Base-by-base conservation (phyloP, 1,140 invertebrate species). In the Neotoxoptera formosana region DNA sequence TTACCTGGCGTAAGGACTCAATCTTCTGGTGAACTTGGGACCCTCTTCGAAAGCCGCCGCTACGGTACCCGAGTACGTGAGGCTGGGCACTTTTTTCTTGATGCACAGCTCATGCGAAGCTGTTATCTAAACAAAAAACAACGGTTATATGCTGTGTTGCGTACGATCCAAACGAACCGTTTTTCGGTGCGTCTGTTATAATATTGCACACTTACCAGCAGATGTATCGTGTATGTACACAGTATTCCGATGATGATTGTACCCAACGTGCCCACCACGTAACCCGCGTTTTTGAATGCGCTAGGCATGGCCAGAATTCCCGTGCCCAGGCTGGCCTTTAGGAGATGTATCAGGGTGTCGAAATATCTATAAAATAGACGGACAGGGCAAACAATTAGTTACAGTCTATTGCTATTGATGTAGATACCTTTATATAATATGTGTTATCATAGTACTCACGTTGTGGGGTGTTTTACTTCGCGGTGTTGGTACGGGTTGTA, bases 261-360 rank as follows among this genome's bases (percentile, higher is more conserved):
- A 7, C 96, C 97, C 30, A 97, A 94, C 2, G 96, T 95, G n/a
- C 97, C 97, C 76, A 97, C 95, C 0, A 96, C 93, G 93, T 98
- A 96, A 60, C 98, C 98, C 30, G 98, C 96, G 95, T 98, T 97
- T 88, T 95, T 96, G 94, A 98, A 97, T 1, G 98, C 98, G 94
- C 97, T 96, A 7, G 98, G 98, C 97, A 99, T 98, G 34, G 98
- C 98, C 88, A 99, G 95, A 86, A 99, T 98, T 14, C 98, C 98
- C 0, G 98, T 98, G 14, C 98, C 98, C 92, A 99, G 96, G 94
- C 98, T 98, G 45, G 97, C 97, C 94, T 98, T 98, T 36, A 98
- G 95, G 94, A 98, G 95, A 95, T 98, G 98, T 94, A 98, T 96
- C 94, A 98, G 95, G 0, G 98, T 98, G 93, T 98, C 97, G 48